Evolutionary conservation across 2,888 invertebrate genomes (phyloP).

Genomic region (Pammene fasciana): DNA sequence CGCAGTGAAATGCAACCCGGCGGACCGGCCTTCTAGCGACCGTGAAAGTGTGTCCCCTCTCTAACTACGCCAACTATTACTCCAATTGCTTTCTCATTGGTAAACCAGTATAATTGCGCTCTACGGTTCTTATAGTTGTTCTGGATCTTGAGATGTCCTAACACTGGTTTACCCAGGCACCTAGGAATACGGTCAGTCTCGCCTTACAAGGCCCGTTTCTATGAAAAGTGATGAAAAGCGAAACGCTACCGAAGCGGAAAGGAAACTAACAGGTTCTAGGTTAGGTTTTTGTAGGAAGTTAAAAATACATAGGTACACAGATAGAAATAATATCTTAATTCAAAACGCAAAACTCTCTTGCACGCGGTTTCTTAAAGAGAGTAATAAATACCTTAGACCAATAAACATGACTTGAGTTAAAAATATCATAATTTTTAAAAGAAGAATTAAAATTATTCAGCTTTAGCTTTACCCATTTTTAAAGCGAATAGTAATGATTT

Average conservation of each 20-base stretch:
- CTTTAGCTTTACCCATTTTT: too few relatives aligned
- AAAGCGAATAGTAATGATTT: too few relatives aligned
- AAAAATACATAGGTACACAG: constrained; percentile 26
- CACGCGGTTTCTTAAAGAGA: too few relatives aligned
- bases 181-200: constrained; percentile 42
- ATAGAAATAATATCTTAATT: too few relatives aligned
- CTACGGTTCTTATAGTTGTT: neutral
- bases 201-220: constrained; percentile 49
- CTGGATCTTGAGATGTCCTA: neutral
- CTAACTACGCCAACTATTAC: constrained; percentile 61
- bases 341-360: too few relatives aligned
- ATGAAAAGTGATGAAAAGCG: constrained; percentile 42
- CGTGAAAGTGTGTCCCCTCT: constrained; percentile 73
- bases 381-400: too few relatives aligned
- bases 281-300: constrained; percentile 16
- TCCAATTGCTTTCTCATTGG: neutral
- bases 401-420: too few relatives aligned
- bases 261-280: constrained; percentile 27
- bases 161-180: neutral
- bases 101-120: neutral
- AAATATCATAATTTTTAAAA: too few relatives aligned
- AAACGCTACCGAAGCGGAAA: constrained; percentile 28
- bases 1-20: constrained; percentile 70
- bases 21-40: constrained; percentile 57
- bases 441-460: too few relatives aligned